A percentile compares a stretch with the other conserved stretches of the same genome.
These are phyloP conservation scores for Cataglyphis hispanica DNA, from an alignment of 1,140 invertebrate species.

Conservation along the genomic window DNA sequence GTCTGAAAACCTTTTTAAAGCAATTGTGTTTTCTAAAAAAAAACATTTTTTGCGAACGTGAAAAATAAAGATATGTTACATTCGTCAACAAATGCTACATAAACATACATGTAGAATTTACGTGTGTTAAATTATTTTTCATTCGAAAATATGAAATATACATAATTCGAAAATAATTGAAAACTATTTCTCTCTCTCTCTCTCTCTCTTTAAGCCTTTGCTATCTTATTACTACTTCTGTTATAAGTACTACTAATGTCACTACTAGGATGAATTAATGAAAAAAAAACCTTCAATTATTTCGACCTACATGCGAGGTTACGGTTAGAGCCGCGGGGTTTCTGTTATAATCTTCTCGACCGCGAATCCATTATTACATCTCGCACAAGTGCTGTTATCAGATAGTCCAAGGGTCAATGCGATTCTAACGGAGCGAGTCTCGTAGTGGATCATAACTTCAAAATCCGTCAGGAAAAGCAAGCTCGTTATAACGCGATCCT, in stretches of 20 bases:
- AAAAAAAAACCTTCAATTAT: conserved; percentile 29
- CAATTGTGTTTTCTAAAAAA: conserved; percentile 4
- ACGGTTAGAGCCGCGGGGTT: neutral
- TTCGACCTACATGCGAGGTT: conserved; percentile 26
- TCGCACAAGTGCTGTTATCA: conserved; percentile 38
- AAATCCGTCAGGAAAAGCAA: conserved; percentile 48
- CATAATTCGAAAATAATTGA: conserved; percentile 1
- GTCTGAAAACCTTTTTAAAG: conserved; percentile 43
- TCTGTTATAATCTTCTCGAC: neutral
- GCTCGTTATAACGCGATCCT: neutral
- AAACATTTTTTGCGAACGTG: neutral
- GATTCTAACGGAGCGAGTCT: conserved; percentile 18
- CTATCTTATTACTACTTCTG: too few relatives aligned
- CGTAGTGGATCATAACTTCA: conserved; percentile 30
- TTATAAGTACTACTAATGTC: too few relatives aligned
- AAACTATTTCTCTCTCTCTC: neutral
- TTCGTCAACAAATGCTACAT: neutral
- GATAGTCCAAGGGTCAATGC: conserved; percentile 33
- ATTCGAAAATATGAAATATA: neutral
- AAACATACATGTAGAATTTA: neutral
- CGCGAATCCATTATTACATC: conserved; percentile 34
- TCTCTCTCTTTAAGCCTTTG: neutral
- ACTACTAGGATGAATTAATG: conserved; percentile 25
- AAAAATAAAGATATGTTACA: conserved; percentile 8
- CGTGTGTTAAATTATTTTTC: neutral